These are phyloP conservation scores for Drosophila parvula DNA, from an alignment of 1,140 invertebrate species.

Conservation along the genomic window DNA sequence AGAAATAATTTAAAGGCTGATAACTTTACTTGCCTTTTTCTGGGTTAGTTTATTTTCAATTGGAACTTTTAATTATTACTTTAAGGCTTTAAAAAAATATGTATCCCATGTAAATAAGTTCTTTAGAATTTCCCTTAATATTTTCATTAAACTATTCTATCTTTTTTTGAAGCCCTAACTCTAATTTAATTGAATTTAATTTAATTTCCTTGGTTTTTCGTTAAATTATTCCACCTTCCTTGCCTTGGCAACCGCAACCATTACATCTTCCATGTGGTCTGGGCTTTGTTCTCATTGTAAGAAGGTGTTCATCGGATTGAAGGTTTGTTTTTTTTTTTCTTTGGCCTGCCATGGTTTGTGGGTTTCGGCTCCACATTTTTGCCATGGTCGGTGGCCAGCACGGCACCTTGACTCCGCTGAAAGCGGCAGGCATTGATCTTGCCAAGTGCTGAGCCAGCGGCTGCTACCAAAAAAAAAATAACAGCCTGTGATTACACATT, in stretches of 20 bases:
- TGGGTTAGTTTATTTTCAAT: neutral
- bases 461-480: constrained; percentile 10
- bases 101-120: too few relatives aligned
- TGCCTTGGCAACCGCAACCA: constrained; percentile 8
- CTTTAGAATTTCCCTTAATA: neutral
- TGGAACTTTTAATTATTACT: neutral
- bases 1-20: neutral
- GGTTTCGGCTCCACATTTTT: constrained; percentile 8
- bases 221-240: neutral
- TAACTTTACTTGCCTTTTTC: too few relatives aligned
- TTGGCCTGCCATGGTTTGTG: constrained; percentile 26
- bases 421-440: constrained; percentile 59
- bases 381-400: constrained; percentile 33
- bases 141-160: neutral
- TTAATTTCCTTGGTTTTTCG: neutral
- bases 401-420: constrained; percentile 22
- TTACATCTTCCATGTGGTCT: constrained; percentile 31
- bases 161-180: neutral
- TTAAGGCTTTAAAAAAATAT: too few relatives aligned
- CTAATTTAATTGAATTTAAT: neutral
- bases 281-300: constrained; percentile 45
- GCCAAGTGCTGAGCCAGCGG: constrained; percentile 9
- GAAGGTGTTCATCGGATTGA: constrained; percentile 23
- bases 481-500: constrained; percentile 19
- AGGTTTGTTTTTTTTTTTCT: constrained; percentile 27